Percentiles rank a stretch among this genome's conserved stretches.
Evolutionary conservation across 2,888 invertebrate species (phyloP).

Genomic region (Carterocephalus palaemon): DNA sequence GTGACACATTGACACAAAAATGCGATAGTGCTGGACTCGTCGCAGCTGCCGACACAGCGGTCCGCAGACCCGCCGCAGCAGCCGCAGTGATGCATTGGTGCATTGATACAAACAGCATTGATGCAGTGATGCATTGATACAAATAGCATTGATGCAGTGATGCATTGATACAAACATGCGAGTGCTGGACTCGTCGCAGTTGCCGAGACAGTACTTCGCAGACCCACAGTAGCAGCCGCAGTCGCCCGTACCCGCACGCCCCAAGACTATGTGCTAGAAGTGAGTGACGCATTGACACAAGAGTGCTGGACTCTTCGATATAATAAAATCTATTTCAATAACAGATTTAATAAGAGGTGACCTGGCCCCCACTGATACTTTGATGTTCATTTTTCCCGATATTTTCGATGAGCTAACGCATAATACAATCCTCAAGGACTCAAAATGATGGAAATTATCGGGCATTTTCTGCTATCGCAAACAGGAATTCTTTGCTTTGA

Average conservation of each 20-base stretch:
- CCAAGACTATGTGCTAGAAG: slow-evolving; percentile 71
- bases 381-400: no score
- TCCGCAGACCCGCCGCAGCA: slow-evolving; percentile 60
- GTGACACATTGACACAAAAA: no score
- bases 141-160: no score
- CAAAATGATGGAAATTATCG: background rate
- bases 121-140: no score
- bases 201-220: slow-evolving; percentile 70
- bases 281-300: slow-evolving; percentile 9
- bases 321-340: no score
- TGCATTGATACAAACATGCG: no score
- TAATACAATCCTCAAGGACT: background rate
- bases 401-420: no score
- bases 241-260: slow-evolving; percentile 58
- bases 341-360: no score
- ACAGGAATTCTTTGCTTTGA: slow-evolving; percentile 7
- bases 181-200: slow-evolving; percentile 72
- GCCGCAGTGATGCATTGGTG: no score
- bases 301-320: slow-evolving; percentile 75
- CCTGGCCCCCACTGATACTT: no score
- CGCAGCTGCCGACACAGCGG: slow-evolving; percentile 70
- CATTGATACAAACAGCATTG: no score
- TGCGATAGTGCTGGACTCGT: slow-evolving; percentile 74
- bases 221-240: slow-evolving; percentile 54
- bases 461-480: slow-evolving; percentile 2